Evolutionary conservation across 2,888 invertebrate genomes (phyloP).

Genomic region (Seladonia tumulorum): DNA sequence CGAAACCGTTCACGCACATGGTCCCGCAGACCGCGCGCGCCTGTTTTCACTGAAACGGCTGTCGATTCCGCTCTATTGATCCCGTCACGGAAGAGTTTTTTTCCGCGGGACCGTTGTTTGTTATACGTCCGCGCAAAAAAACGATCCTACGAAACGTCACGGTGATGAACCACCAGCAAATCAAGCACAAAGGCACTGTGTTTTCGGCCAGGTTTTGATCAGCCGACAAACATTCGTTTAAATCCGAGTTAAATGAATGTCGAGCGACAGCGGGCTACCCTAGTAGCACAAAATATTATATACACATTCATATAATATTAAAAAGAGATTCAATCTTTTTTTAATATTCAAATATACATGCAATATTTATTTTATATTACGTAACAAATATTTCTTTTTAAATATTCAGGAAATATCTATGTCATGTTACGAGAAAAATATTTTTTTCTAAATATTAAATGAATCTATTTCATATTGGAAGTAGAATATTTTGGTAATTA

Average conservation of each 20-base stretch:
- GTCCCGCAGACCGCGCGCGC: not conserved
- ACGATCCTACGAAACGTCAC: constrained; percentile 1
- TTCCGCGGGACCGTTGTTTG: constrained; percentile 9
- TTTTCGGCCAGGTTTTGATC: not conserved
- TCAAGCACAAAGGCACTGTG: constrained; percentile 7
- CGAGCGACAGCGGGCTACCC: no score
- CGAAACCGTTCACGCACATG: constrained; percentile 38
- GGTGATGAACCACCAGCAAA: constrained; percentile 25
- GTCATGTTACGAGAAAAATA: no score
- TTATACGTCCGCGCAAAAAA: constrained; percentile 21
- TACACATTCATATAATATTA: no score
- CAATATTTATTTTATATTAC: no score
- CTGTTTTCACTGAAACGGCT: constrained; percentile 34
- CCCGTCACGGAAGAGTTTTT: constrained; percentile 53
- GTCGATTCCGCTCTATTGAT: constrained; percentile 62
- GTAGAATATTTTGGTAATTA: no score
- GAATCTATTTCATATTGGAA: no score
- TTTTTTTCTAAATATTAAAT: no score
- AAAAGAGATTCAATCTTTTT: no score
- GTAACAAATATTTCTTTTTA: no score
- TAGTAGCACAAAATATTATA: no score
- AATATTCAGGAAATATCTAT: no score
- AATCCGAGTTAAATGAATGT: not conserved
- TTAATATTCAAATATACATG: no score
- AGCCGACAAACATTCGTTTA: not conserved